Evolutionary conservation across 2,113 vertebrate species (phyloP), one percentile per base, ranked within the genome.

Genomic region (Nerophis ophidion): DNA sequence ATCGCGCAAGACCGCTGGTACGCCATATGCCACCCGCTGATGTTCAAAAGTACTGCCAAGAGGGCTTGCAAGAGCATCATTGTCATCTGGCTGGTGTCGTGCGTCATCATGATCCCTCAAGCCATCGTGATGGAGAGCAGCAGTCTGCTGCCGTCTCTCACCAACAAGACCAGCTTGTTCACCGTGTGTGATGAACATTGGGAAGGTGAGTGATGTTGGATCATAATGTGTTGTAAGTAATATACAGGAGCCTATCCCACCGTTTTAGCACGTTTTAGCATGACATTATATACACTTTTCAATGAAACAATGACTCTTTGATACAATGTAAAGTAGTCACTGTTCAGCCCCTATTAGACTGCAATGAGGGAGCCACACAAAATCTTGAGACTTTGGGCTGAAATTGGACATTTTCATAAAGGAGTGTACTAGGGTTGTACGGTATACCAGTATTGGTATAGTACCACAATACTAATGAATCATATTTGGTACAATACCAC

Each of bases 1-100:
- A 98, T 99, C 13, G 94, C 96, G 64, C 89, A 96, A 84, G 96
- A 99, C 84, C 93, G 96, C 57, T 98, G 96, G 96, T 98, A 99
- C 50, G 96, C 95, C 5, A 99, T 98, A 88, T 99, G 96, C 81
- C 96, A 97, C 71, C 96, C 96, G 6, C 88, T 99, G 83, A 94
- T 94, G 93, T 98, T 99, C 86, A 99, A 98, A 89, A 99, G 96
- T 87, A 98, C 94, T 36, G 95, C 94, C 68, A 94, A 90, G 77
- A 80, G 96, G 66, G 95, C 96, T 8, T 91, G 94, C 67, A 94
- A 93, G 79, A 97, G 93, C 79, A 95, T 99, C 11, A 64, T 93
- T 61, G 82, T 95, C 82, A 99, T 99, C 87, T 99, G 96, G 96
- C 84, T 94, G 40, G 93, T 94, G 34, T 99, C 96, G 48, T 95